These are phyloP conservation scores for Alces alces DNA, from an alignment of 2,113 vertebrate species.

Conservation along the genomic window DNA sequence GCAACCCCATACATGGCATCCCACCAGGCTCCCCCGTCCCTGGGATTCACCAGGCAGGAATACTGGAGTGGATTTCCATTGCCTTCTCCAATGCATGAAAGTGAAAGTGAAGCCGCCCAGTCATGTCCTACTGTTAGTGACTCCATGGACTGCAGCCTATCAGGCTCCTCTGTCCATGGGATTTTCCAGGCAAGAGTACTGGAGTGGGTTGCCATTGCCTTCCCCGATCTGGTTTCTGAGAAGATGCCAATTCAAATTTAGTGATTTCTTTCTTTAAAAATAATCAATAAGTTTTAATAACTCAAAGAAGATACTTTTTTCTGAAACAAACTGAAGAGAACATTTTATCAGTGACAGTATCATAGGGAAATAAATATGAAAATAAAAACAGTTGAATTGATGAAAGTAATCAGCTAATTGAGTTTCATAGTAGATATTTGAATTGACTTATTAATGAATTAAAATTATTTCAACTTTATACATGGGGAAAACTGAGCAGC, in stretches of 20 bases:
- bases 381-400: neutral
- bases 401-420: neutral
- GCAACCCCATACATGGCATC: too few species aligned
- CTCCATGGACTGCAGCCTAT: too few species aligned
- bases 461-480: neutral
- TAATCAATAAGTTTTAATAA: neutral
- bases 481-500: neutral
- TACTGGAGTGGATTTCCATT: too few species aligned
- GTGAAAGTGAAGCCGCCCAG: too few species aligned
- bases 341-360: neutral
- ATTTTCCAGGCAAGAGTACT: too few species aligned
- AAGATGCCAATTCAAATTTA: neutral
- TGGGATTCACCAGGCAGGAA: too few species aligned
- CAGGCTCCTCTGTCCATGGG: too few species aligned
- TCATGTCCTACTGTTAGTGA: too few species aligned
- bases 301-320: neutral
- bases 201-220: too few species aligned
- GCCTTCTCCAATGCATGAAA: too few species aligned
- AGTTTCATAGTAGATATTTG: neutral
- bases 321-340: neutral
- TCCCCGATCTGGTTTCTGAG: neutral
- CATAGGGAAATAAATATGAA: neutral
- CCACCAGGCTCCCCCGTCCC: too few species aligned
- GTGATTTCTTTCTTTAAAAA: neutral
- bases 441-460: neutral